Percentiles rank a stretch among this genome's conserved stretches.
These are phyloP conservation scores for Meriones unguiculatus DNA, from an alignment of 2,113 vertebrate genomes.

Conservation along the genomic window DNA sequence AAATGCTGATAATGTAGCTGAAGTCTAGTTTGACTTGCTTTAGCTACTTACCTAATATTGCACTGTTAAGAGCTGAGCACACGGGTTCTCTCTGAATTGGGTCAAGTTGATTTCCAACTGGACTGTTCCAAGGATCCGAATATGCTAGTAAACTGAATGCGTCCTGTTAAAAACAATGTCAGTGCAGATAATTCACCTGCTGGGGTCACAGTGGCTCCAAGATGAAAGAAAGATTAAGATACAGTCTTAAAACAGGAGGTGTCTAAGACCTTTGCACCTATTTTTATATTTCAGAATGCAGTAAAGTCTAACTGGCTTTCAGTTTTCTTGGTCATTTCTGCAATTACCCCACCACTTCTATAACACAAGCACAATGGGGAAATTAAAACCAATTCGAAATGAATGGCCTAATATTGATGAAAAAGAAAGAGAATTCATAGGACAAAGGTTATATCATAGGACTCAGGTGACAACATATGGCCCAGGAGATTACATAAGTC, in stretches of 20 bases:
- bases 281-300: neutral
- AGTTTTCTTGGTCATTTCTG: conserved; percentile 16
- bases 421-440: neutral
- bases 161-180: conserved; percentile 88
- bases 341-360: neutral
- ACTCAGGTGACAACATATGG: no score
- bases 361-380: neutral
- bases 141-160: conserved; percentile 99
- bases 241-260: neutral
- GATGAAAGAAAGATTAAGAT: neutral
- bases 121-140: conserved; percentile 98
- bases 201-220: neutral
- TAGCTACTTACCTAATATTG: conserved; percentile 95
- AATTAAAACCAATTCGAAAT: neutral
- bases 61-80: conserved; percentile 99
- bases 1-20: neutral
- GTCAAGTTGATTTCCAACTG: conserved; percentile 98
- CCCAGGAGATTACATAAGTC: no score
- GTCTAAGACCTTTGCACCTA: neutral
- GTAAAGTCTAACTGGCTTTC: neutral
- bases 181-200: neutral
- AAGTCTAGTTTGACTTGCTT: neutral
- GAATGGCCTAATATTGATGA: neutral
- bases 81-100: conserved; percentile 98
- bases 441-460: no score